These are phyloP conservation scores for Austrofundulus limnaeus DNA, from an alignment of 2,113 vertebrate species.

Conservation along the genomic window DNA sequence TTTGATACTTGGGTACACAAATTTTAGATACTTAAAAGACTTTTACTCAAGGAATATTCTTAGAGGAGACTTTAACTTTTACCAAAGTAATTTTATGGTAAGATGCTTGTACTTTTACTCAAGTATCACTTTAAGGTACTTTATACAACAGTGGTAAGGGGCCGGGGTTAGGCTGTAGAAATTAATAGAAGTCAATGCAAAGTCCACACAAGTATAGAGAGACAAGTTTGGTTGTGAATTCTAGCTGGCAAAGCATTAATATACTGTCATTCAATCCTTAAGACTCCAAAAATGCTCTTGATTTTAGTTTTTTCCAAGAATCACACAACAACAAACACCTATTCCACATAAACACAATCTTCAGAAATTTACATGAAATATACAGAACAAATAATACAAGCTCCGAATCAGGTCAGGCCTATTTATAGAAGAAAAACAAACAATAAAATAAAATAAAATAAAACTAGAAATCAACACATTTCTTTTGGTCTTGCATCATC, in stretches of 20 bases:
- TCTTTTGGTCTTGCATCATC: conserved; percentile 50
- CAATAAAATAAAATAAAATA: too few species aligned
- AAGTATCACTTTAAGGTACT: too few species aligned
- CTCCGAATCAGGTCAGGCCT: conserved; percentile 42
- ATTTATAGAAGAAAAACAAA: conserved; percentile 45
- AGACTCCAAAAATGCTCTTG: conserved; percentile 22
- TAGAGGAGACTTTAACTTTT: too few species aligned
- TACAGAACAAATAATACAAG: conserved; percentile 31
- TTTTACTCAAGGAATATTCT: too few species aligned
- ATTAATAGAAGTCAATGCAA: too few species aligned
- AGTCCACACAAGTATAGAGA: too few species aligned
- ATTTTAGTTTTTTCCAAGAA: conserved; percentile 31
- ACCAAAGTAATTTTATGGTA: too few species aligned
- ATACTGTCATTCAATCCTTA: conserved; percentile 14
- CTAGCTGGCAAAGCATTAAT: conserved; percentile 3
- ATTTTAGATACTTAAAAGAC: too few species aligned
- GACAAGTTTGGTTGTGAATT: conserved; percentile 10
- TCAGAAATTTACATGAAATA: conserved; percentile 31
- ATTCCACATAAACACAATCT: conserved; percentile 38
- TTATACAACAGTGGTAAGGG: too few species aligned
- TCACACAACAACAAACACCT: conserved; percentile 24
- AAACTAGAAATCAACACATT: conserved; percentile 39
- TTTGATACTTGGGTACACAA: too few species aligned
- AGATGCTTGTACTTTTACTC: too few species aligned
- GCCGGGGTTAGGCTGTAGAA: too few species aligned